phyloP scores from a whole-genome alignment of 2,113 vertebrate species.

The Alligator sinensis region DNA sequence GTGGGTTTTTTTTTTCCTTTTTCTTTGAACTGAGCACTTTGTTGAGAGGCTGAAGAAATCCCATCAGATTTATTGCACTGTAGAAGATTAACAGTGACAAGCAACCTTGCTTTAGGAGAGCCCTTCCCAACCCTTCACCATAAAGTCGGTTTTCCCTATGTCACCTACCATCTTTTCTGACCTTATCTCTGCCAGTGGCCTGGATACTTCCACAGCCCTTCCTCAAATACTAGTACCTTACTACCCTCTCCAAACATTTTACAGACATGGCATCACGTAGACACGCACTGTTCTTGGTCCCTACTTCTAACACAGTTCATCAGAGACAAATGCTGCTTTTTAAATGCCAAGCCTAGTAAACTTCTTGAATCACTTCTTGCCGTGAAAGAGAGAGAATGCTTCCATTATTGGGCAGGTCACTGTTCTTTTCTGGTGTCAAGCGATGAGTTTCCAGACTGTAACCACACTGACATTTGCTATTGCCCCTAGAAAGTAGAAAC shows the following conservation, averaged over 20 bases:
- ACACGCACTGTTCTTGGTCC: not conserved
- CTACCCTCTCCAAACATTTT: fast-evolving
- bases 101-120: slow-evolving; percentile 14
- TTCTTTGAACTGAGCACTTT: slow-evolving; percentile 31
- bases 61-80: slow-evolving; percentile 3
- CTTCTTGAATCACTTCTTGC: slow-evolving; percentile 5
- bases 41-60: not conserved
- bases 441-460: slow-evolving; percentile 29
- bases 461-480: not conserved
- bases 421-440: slow-evolving; percentile 29
- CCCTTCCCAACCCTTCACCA: not conserved
- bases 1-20: not conserved
- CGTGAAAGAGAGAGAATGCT: slow-evolving; percentile 16
- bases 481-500: not conserved
- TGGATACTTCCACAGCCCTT: slow-evolving; percentile 3
- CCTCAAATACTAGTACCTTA: not conserved
- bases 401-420: slow-evolving; percentile 27
- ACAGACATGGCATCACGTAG: fast-evolving
- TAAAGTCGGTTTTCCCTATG: not conserved
- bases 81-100: slow-evolving; percentile 19
- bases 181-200: not conserved
- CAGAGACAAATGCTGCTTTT: slow-evolving; percentile 3
- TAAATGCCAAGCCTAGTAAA: slow-evolving; percentile 50
- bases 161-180: not conserved
- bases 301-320: not conserved